Evolutionary conservation across 2,888 invertebrate species (phyloP).

Genomic region (Agrotis puta): DNA sequence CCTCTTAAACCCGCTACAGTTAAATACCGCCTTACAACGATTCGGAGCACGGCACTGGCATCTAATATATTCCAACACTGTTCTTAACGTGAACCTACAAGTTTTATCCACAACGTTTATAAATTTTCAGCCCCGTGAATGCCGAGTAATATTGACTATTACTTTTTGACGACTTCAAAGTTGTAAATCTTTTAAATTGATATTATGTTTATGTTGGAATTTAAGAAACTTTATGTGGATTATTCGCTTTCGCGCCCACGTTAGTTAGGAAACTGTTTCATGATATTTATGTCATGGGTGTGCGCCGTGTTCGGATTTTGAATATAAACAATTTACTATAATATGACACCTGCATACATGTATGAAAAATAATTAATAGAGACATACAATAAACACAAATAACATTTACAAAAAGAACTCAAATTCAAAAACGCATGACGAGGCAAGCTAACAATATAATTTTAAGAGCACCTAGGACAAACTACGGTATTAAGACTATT

Average conservation of each 20-base stretch:
- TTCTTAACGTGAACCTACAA: no score
- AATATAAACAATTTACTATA: no score
- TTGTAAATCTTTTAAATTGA: conserved; percentile 46
- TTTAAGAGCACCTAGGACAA: no score
- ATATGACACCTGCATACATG: background rate
- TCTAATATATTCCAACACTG: conserved; percentile 16
- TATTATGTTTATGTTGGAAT: conserved; percentile 32
- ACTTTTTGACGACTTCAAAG: conserved; percentile 34
- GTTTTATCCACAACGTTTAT: conserved; percentile 68
- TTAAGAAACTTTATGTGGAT: conserved; percentile 36
- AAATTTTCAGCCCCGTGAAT: conserved; percentile 67
- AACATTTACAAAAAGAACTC: no score
- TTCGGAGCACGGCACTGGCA: conserved; percentile 26
- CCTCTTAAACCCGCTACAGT: background rate
- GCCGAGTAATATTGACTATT: conserved; percentile 47
- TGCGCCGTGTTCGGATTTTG: no score
- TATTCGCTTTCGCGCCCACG: conserved; percentile 10
- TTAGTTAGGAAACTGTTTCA: conserved; percentile 12
- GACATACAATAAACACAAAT: no score
- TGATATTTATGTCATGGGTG: no score
- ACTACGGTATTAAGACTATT: no score
- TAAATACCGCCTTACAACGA: conserved; percentile 16
- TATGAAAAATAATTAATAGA: background rate
- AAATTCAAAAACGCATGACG: no score
- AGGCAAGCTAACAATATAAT: no score